Conservation (phyloP, 2,113 vertebrate species). For the Conger conger region DNA sequence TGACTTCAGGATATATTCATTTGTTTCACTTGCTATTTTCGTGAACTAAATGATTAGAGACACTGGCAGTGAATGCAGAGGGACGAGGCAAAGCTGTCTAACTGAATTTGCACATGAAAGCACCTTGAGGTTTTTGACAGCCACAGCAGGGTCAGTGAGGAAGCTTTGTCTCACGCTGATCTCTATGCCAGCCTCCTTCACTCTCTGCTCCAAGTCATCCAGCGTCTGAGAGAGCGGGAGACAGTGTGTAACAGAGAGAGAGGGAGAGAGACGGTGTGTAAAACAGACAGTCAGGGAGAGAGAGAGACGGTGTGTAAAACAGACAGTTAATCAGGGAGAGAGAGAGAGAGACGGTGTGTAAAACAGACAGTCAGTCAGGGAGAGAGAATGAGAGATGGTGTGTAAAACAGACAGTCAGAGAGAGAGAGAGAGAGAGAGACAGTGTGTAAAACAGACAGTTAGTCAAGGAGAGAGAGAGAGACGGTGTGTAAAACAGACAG, state of each 20-base stretch:
- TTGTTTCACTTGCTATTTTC: background rate
- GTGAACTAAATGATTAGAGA: background rate
- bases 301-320: too few species aligned
- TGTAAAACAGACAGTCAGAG: too few species aligned
- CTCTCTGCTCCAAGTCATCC: constrained; percentile 88
- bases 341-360: background rate
- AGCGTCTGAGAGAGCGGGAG: constrained; percentile 72
- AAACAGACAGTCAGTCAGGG: too few species aligned
- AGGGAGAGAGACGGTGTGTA: constrained; percentile 15
- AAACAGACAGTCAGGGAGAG: constrained; percentile 4
- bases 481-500: constrained; percentile 1
- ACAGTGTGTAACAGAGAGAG: background rate
- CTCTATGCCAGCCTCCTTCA: constrained; percentile 90
- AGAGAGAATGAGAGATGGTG: too few species aligned
- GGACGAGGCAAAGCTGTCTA: background rate
- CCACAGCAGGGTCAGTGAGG: constrained; percentile 89
- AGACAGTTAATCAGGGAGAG: too few species aligned
- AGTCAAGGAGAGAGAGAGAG: background rate
- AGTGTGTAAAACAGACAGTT: constrained; percentile 44
- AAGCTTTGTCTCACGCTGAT: constrained; percentile 95
- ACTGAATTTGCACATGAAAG: constrained; percentile 18
- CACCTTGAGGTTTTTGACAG: constrained; percentile 95
- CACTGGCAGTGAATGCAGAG: background rate
- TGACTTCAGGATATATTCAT: background rate
- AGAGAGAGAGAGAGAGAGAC: too few species aligned